Evolutionary conservation across 1,140 invertebrate species (phyloP), one percentile per base, ranked within the genome.

Genomic region (Papilio polyxenes): DNA sequence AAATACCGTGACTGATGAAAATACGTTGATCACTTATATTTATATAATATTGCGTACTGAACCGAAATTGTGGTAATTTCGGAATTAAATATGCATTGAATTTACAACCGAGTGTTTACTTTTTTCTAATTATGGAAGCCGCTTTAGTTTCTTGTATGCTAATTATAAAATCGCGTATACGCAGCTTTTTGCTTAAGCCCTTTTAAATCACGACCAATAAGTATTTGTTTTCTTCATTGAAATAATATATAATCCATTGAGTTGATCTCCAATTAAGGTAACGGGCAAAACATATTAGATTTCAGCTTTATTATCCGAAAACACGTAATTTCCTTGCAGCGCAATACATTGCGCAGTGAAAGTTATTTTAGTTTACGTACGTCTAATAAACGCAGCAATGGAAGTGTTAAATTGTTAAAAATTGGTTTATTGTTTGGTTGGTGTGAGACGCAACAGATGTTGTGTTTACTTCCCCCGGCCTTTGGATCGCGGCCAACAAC

Each of bases 401-500:
- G 40, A 69, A 80, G 40, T 69, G 15, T 69, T 80, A 6, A 3
- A 62, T 62, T 62, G 59, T 31, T 79, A 23, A 49, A 80, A 80
- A 80, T 48, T n/a, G 48, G 40, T 49, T 80, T 78, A 75, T 81
- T 83, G 75, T 83, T 82, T 82, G 48, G 75, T 83, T 84, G 84
- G 82, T 82, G 81, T 83, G 82, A 87, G 48, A 56, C 85, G 87
- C 84, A 65, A 65, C 62, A 86, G 84, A 84, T 85, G 85, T 85
- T 87, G 59, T 79, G 53, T 80, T 62, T 80, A 80, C 62, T 83
- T 83, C 80, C 81, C 83, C 83, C 84, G 86, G 85, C 84, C 85
- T 89, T 88, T 87, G 86, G 85, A 79, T 17, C 10, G 20, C 56
- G 82, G 87, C 89, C 89, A 90, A 89, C 75, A 85, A 84, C 81